Evolutionary conservation across 2,888 invertebrate genomes (phyloP), one percentile per base, ranked within the genome.

Genomic region (Drosophila rellima): DNA sequence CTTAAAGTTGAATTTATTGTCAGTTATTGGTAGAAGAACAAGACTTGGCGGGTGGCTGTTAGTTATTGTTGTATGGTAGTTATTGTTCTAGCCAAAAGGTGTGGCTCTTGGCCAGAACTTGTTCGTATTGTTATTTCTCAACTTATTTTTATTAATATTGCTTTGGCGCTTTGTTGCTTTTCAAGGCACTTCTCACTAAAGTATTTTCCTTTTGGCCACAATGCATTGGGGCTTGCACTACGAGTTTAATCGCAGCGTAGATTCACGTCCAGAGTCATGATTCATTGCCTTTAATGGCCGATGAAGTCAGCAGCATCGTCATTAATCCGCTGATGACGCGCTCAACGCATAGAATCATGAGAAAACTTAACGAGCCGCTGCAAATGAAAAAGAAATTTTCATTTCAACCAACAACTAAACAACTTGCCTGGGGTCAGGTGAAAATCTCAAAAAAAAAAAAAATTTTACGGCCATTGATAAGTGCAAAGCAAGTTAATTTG

Each of bases 281-380:
- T 77, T 83, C 82, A 83, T 70, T 69, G 72, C 70, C 74, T 82
- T 88, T 88, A 83, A 88, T 83, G 77, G 39, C 35, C 40, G 77
- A 71, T 86, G 80, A 86, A 82, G 80, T 82, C 86, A 80, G 82
- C 69, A 47, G 20, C 47, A 42, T 23, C 54, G 63, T 62, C 67
- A 51, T 57, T 66, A 52, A 75, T 61, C 20, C 51, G 31, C 26
- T 44, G 66, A 42, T 45, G 63, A 68, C 26, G 44, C 44, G 54
- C 39, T 50, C 48, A 33, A 55, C 29, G 18, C 45, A 57, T 60
- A 69, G 57, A 67, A 17, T 56, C 51, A 47, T 62, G 62, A 57
- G 65, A 67, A 80, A 89, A 80, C 73, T 74, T 65, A 82, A 80
- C 86, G 77, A 76, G 68, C 73, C 80, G 70, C 78, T 45, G 74